Percentiles rank a stretch among this genome's conserved stretches.
phyloP scores from a whole-genome alignment of 2,888 invertebrate genomes.

The Anaspis maculata region DNA sequence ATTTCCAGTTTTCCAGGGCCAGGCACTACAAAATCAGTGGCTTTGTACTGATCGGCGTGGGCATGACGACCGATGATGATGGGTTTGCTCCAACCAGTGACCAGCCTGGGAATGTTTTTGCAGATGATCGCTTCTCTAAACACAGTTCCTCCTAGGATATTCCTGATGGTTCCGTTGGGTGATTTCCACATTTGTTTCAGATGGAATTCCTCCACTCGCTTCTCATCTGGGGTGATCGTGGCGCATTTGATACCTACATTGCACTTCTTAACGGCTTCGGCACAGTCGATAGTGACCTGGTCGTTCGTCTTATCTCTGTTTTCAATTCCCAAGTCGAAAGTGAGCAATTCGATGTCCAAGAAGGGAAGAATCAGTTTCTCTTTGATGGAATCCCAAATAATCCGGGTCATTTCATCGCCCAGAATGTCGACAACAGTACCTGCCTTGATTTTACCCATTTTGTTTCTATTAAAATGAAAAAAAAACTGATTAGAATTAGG shows the following conservation, averaged over 20 bases:
- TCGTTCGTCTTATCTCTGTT: slow-evolving; percentile 90
- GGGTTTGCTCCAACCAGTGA: slow-evolving; percentile 90
- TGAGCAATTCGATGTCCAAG: slow-evolving; percentile 88
- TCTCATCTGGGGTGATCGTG: slow-evolving; percentile 96
- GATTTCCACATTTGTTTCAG: slow-evolving; percentile 88
- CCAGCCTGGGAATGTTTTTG: slow-evolving; percentile 91
- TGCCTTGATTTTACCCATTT: slow-evolving; percentile 61
- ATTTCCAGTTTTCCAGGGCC: slow-evolving; percentile 82
- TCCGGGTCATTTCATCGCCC: slow-evolving; percentile 95
- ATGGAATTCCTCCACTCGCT: slow-evolving; percentile 85
- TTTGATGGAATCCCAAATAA: slow-evolving; percentile 98
- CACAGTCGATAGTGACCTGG: slow-evolving; percentile 93
- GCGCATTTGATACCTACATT: slow-evolving; percentile 99
- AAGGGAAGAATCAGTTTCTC: slow-evolving; percentile 94
- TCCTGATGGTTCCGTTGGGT: slow-evolving; percentile 82
- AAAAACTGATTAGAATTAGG: too few species aligned
- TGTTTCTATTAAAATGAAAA: slow-evolving; percentile 11
- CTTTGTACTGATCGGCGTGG: slow-evolving; percentile 95
- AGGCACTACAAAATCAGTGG: slow-evolving; percentile 93
- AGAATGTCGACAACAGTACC: slow-evolving; percentile 88
- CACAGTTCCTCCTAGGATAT: slow-evolving; percentile 72
- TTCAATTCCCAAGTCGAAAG: slow-evolving; percentile 92
- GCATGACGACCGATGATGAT: slow-evolving; percentile 99
- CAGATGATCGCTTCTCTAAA: slow-evolving; percentile 84
- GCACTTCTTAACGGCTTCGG: slow-evolving; percentile 92